Evolutionary conservation across 2,888 invertebrate species (phyloP).

Genomic region (Ennomos quercinarius): DNA sequence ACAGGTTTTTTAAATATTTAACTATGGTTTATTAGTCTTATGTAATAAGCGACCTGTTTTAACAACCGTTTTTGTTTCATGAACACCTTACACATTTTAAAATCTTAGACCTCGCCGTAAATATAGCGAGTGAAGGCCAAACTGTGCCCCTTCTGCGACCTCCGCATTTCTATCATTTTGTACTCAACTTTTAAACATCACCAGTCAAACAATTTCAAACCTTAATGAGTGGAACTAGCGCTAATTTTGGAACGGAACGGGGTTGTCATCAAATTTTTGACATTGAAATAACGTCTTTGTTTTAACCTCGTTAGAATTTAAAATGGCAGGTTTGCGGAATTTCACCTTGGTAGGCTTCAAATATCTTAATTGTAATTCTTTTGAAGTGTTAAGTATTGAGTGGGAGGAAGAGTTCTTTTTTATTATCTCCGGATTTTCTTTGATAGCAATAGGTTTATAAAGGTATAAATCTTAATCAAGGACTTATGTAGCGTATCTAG

Average conservation of each 20-base stretch:
- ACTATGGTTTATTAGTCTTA: no score
- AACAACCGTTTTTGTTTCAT: slow-evolving; percentile 18
- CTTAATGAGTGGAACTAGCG: slow-evolving; percentile 4
- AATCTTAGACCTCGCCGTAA: slow-evolving; percentile 31
- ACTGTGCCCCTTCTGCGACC: slow-evolving; percentile 27
- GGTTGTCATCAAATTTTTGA: slow-evolving; percentile 6
- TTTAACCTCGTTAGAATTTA: slow-evolving; percentile 14
- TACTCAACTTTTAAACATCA: slow-evolving; percentile 5
- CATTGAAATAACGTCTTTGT: slow-evolving; percentile 23
- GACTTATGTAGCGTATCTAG: no score
- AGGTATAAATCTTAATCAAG: no score
- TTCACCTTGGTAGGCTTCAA: slow-evolving; percentile 11
- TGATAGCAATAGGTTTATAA: no score
- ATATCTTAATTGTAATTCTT: slow-evolving; percentile 21
- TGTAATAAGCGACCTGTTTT: slow-evolving; percentile 3
- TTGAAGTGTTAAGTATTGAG: slow-evolving; percentile 7
- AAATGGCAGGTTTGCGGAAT: slow-evolving; percentile 10
- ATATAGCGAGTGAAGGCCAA: slow-evolving; percentile 29
- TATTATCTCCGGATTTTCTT: no score
- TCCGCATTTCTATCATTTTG: slow-evolving; percentile 29
- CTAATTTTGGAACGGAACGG: not conserved
- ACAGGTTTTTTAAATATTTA: no score
- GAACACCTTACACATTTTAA: slow-evolving; percentile 24
- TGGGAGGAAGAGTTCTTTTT: not conserved
- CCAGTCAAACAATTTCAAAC: slow-evolving; percentile 17